Evolutionary conservation across 2,888 invertebrate genomes (phyloP), one percentile per base, ranked within the genome.

Genomic region (Athripsodes cinereus): DNA sequence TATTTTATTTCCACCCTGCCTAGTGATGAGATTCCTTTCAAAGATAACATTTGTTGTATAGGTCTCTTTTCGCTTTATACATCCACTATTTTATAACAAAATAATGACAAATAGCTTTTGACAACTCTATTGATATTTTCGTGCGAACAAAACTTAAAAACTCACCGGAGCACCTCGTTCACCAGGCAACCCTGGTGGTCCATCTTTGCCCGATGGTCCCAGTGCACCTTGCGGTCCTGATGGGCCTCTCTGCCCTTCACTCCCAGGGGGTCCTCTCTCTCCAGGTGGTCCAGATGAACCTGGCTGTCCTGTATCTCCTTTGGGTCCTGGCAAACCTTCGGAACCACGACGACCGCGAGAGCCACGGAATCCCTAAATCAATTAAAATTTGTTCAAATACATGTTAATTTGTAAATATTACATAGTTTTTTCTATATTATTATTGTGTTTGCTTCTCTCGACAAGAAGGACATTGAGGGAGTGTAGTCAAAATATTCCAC

Each of bases 291-390:
- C 90, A 0, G 86, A 80, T 5, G 88, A 79, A 0, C 90, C 90
- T 1, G 88, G 88, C 69, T 89, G 89, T 0, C 90, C 90, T 0
- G 88, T 88, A 66, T 89, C 89, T 1, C 90, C 90, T 75, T 90
- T 90, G 1, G 88, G 80, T 0, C 90, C 90, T 2, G 85, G 78
- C 2, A 78, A 74, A 1, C 90, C 90, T 68, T 87, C 87, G 26
- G 84, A 81, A n/a, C 90, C 90, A 64, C 88, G 77, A 40, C 88
- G 79, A 1, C 91, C 91, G 61, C 90, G 76, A 1, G 86, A 80
- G 1, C 91, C 91, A 68, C 90, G 78, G 66, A 88, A 90, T 8
- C 90, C 87, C 84, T 85, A 54, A 44, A 44, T 44, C n/a, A n/a
- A n/a, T 13, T 47, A 40, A n/a, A 40, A 40, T 40, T 40, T n/a